These are phyloP conservation scores for Xanthia togata DNA, from an alignment of 2,888 invertebrate species.

Conservation along the genomic window DNA sequence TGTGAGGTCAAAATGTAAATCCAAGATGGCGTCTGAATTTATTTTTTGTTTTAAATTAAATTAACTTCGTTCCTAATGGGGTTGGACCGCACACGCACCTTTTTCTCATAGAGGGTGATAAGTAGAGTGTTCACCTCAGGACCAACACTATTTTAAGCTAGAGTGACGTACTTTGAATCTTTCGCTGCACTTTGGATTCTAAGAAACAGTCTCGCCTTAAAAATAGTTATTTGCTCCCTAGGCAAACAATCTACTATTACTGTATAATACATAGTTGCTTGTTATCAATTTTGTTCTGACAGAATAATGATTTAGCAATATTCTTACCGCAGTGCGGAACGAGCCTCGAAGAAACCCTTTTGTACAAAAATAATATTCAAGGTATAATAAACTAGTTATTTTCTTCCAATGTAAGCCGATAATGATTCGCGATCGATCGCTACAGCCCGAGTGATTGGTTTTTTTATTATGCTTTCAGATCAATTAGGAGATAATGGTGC, in stretches of 20 bases:
- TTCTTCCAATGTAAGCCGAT: slow-evolving; percentile 14
- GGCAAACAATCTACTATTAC: neutral
- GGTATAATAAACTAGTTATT: slow-evolving; percentile 21
- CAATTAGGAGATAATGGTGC: slow-evolving; percentile 12
- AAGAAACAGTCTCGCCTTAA: too few relatives aligned
- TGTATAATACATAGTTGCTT: neutral
- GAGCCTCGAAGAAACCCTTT: neutral
- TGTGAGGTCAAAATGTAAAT: too few relatives aligned
- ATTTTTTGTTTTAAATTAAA: too few relatives aligned
- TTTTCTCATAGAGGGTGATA: too few relatives aligned
- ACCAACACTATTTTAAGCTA: too few relatives aligned
- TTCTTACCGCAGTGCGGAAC: slow-evolving; percentile 5
- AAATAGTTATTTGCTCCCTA: too few relatives aligned
- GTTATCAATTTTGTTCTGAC: slow-evolving; percentile 35
- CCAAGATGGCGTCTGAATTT: too few relatives aligned
- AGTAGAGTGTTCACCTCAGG: too few relatives aligned
- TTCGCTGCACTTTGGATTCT: too few relatives aligned
- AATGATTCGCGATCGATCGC: slow-evolving; percentile 26
- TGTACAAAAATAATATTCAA: slow-evolving; percentile 19
- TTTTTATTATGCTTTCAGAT: slow-evolving; percentile 15
- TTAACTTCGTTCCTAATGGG: too few relatives aligned
- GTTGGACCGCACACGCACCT: too few relatives aligned
- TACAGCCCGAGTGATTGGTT: neutral
- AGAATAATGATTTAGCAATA: slow-evolving; percentile 11
- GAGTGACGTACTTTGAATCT: too few relatives aligned